These are phyloP conservation scores for fruit fly (Drosophila melanogaster) DNA, from an alignment of 1,140 invertebrate genomes.

Conservation along the genomic window DNA sequence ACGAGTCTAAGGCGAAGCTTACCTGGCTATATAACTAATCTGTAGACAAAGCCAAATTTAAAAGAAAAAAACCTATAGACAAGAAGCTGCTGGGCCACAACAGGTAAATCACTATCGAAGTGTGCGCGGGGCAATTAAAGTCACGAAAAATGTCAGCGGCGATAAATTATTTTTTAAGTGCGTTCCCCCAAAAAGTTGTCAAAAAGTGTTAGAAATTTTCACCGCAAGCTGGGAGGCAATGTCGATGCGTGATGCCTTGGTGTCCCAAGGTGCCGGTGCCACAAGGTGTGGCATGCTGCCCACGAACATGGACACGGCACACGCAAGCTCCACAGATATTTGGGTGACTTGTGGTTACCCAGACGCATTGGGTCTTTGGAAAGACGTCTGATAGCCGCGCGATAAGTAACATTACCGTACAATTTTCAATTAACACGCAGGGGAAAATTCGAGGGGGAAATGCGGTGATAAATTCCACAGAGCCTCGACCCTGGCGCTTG, in stretches of 20 bases:
- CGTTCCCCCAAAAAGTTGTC: conserved; percentile 79
- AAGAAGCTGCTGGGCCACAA: conserved; percentile 62
- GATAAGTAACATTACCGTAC: conserved; percentile 82
- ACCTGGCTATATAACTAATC: conserved; percentile 21
- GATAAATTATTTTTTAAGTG: conserved; percentile 79
- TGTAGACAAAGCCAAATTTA: background rate
- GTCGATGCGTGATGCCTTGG: conserved; percentile 59
- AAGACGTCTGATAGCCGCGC: conserved; percentile 58
- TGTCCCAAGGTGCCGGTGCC: conserved; percentile 26
- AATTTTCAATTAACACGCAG: conserved; percentile 81
- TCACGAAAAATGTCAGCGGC: conserved; percentile 76
- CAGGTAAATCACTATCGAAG: conserved; percentile 43
- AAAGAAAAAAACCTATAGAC: conserved; percentile 20
- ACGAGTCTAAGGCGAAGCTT: conserved; percentile 55
- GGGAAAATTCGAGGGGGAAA: conserved; percentile 28
- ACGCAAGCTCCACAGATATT: conserved; percentile 58
- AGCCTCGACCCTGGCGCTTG: conserved; percentile 63
- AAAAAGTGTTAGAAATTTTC: conserved; percentile 80
- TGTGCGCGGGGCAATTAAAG: conserved; percentile 65
- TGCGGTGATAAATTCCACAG: conserved; percentile 44
- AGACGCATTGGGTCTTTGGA: conserved; percentile 21
- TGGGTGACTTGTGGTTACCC: conserved; percentile 5
- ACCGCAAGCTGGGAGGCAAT: conserved; percentile 54
- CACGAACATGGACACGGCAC: conserved; percentile 47
- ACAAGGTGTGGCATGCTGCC: conserved; percentile 62